A percentile compares a stretch with the other conserved stretches of the same genome.
Evolutionary conservation across 1,140 invertebrate species (phyloP).

Genomic region (Eumaeus atala): DNA sequence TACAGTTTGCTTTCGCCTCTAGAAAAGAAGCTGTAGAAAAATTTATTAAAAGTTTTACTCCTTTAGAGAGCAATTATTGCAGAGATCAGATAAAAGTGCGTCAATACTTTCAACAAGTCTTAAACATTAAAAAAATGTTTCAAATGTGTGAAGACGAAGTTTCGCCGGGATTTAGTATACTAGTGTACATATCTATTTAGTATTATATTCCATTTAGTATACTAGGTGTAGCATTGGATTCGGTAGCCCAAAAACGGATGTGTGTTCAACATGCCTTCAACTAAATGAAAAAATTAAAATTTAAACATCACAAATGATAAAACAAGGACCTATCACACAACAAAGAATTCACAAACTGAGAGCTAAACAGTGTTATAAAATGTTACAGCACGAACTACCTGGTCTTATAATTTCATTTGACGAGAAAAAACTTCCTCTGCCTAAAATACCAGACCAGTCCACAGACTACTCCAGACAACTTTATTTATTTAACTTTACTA

Average conservation of each 20-base stretch:
- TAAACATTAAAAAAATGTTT: slow-evolving; percentile 5
- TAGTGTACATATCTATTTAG: slow-evolving; percentile 1
- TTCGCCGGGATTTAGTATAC: slow-evolving; percentile 8
- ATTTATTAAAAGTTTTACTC: slow-evolving; percentile 18
- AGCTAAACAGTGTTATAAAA: slow-evolving; percentile 12
- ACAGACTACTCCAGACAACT: slow-evolving; percentile 27
- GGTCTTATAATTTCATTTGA: slow-evolving; percentile 15
- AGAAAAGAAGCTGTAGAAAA: slow-evolving; percentile 17
- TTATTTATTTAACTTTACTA: slow-evolving; percentile 44
- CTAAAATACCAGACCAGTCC: slow-evolving; percentile 9
- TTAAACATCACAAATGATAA: slow-evolving; percentile 7
- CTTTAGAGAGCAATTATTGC: slow-evolving; percentile 20
- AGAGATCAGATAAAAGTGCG: slow-evolving; percentile 11
- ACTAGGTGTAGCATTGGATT: slow-evolving; percentile 12
- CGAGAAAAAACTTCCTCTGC: slow-evolving; percentile 15
- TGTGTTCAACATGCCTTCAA: slow-evolving; percentile 14
- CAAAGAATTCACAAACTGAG: slow-evolving; percentile 12
- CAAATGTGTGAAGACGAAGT: slow-evolving; percentile 1
- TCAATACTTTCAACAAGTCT: not conserved
- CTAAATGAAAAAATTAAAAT: slow-evolving; percentile 11
- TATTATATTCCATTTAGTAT: slow-evolving; percentile 4
- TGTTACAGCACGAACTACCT: slow-evolving; percentile 2
- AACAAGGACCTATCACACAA: slow-evolving; percentile 12
- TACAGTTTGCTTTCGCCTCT: not conserved
- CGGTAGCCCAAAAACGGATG: slow-evolving; percentile 8